A percentile compares a stretch with the other conserved stretches of the same genome.
phyloP scores from a whole-genome alignment of 1,140 invertebrate species.

The Steinernema khuongi region DNA sequence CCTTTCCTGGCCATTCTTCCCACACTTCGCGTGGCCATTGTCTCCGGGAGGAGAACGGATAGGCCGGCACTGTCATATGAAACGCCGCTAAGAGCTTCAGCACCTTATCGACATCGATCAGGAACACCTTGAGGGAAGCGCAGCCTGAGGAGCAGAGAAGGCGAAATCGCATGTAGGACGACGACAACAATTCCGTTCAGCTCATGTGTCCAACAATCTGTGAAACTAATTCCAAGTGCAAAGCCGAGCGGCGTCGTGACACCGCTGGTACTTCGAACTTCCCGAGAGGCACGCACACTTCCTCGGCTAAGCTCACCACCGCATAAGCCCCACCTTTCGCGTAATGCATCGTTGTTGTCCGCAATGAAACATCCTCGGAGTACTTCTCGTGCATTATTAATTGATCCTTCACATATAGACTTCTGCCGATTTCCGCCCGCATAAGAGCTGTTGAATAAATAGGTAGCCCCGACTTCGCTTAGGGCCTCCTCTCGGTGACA shows the following conservation, averaged over 20 bases:
- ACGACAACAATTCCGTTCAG: background rate
- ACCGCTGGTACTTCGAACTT: background rate
- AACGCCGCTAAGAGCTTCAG: background rate
- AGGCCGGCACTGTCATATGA: background rate
- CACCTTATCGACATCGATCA: background rate
- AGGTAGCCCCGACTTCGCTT: background rate
- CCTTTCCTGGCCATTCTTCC: too few species aligned
- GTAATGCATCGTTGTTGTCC: background rate
- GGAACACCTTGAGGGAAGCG: conserved; percentile 2
- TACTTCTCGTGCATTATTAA: background rate
- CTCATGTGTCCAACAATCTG: background rate
- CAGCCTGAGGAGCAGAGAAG: background rate
- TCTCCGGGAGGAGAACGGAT: too few species aligned
- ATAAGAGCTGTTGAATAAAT: conserved; percentile 11
- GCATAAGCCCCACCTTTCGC: too few species aligned
- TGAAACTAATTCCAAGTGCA: conserved; percentile 1
- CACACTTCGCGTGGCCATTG: too few species aligned
- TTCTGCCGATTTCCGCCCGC: background rate
- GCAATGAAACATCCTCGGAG: background rate
- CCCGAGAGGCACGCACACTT: background rate
- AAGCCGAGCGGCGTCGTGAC: background rate
- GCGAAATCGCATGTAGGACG: background rate
- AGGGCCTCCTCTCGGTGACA: background rate
- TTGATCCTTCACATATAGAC: conserved; percentile 3
- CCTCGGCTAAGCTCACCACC: too few species aligned